Conservation (phyloP, 2,797 vertebrate genomes). For the Staurois parvus region DNA sequence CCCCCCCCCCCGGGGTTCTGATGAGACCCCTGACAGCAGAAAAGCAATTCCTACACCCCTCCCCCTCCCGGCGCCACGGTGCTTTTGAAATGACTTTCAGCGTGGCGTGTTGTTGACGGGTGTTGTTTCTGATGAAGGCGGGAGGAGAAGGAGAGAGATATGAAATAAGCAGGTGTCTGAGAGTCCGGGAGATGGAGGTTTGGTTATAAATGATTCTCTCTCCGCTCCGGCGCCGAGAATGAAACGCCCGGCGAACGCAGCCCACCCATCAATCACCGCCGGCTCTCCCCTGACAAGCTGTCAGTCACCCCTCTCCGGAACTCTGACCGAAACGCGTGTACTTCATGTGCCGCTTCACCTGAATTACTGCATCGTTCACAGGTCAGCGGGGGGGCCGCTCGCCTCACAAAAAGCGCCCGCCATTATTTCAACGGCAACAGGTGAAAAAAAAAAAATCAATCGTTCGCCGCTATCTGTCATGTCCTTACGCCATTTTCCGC, state of each 20-base stretch:
- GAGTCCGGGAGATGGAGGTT: constrained; percentile 31
- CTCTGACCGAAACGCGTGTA: constrained; percentile 10
- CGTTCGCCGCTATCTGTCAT: too few relatives aligned
- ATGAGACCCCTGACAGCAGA: constrained; percentile 53
- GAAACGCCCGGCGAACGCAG: constrained; percentile 41
- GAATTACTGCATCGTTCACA: constrained; percentile 26
- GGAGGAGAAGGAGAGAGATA: constrained; percentile 53
- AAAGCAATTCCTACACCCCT: constrained; percentile 56
- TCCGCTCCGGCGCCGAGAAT: constrained; percentile 30
- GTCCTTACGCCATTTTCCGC: too few relatives aligned
- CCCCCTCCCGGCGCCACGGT: constrained; percentile 29
- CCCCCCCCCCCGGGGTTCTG: too few relatives aligned
- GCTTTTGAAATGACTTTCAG: constrained; percentile 61
- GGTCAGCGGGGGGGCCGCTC: neutral
- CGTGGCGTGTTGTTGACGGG: constrained; percentile 49
- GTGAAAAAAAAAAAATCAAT: too few relatives aligned
- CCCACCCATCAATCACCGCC: constrained; percentile 47
- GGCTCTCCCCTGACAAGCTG: constrained; percentile 47
- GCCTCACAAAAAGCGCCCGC: too few relatives aligned
- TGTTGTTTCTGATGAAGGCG: constrained; percentile 61
- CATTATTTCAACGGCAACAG: too few relatives aligned
- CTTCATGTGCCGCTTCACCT: neutral
- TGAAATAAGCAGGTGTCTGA: constrained; percentile 56
- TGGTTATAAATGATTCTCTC: constrained; percentile 56
- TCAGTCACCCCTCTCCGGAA: constrained; percentile 46